These are phyloP conservation scores for Aurelia sp. DNA, from an alignment of 30 jellyfish, hydroid and myxozoan genomes.

Conservation along the genomic window DNA sequence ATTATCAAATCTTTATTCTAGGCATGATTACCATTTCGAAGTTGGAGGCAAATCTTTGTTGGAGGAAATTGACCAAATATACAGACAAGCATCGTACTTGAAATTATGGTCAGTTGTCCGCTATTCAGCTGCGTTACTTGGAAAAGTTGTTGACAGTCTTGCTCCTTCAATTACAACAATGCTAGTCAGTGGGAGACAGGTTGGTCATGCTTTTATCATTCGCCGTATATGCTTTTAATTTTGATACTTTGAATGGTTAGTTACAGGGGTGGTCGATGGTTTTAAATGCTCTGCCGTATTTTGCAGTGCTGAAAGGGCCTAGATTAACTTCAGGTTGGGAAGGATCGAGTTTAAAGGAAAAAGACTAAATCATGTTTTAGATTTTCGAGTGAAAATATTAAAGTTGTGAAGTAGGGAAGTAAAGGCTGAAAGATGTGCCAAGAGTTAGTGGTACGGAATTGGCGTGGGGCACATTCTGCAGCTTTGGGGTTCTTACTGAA, in stretches of 20 bases:
- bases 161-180: constrained; percentile 96
- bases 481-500: no score
- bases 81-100: constrained; percentile 83
- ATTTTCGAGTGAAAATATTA: no score
- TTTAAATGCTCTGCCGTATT: no score
- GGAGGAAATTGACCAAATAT: constrained; percentile 78
- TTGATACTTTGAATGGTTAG: not conserved
- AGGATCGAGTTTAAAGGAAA: no score
- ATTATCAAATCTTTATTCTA: not conserved
- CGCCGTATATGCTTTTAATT: not conserved
- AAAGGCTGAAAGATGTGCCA: no score
- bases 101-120: constrained; percentile 96
- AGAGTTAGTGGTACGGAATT: no score
- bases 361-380: no score
- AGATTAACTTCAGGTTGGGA: no score
- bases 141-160: constrained; percentile 92
- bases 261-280: no score
- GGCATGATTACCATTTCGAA: constrained; percentile 68
- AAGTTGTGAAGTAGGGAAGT: no score
- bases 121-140: constrained; percentile 88
- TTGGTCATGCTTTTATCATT: not conserved
- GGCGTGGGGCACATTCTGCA: no score
- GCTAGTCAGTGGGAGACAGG: constrained; percentile 96
- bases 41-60: constrained; percentile 56
- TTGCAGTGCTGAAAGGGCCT: no score